A percentile compares a stretch with the other conserved stretches of the same genome.
phyloP scores from a whole-genome alignment of 2,113 vertebrate genomes.

The Platysteira castanea region DNA sequence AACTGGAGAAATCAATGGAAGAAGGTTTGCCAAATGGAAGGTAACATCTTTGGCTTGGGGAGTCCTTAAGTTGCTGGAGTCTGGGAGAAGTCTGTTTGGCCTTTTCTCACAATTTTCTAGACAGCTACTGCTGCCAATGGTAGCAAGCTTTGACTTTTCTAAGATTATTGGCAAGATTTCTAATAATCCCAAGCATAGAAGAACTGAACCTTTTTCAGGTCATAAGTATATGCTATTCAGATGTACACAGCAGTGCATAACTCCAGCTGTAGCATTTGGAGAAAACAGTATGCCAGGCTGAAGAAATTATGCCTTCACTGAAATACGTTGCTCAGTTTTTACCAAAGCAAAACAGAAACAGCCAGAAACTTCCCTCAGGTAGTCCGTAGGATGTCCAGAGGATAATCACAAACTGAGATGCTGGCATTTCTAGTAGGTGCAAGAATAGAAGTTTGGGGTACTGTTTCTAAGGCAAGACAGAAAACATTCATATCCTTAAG shows the following conservation, averaged over 20 bases:
- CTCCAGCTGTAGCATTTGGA: background rate
- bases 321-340: background rate
- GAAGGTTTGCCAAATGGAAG: background rate
- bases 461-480: background rate
- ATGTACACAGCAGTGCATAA: background rate
- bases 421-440: background rate
- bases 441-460: background rate
- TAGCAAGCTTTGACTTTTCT: background rate
- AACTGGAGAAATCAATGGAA: background rate
- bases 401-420: background rate
- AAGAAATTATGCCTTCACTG: background rate
- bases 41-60: background rate
- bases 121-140: background rate
- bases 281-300: background rate
- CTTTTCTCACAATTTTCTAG: background rate
- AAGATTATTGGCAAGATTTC: background rate
- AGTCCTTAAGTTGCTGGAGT: background rate
- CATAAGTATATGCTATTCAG: background rate
- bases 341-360: background rate
- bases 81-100: background rate
- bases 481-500: background rate
- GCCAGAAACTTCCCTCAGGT: background rate
- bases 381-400: background rate
- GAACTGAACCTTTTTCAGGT: background rate
- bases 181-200: background rate